Evolutionary conservation across 2,113 vertebrate genomes (phyloP).

Genomic region (Nibea albiflora): DNA sequence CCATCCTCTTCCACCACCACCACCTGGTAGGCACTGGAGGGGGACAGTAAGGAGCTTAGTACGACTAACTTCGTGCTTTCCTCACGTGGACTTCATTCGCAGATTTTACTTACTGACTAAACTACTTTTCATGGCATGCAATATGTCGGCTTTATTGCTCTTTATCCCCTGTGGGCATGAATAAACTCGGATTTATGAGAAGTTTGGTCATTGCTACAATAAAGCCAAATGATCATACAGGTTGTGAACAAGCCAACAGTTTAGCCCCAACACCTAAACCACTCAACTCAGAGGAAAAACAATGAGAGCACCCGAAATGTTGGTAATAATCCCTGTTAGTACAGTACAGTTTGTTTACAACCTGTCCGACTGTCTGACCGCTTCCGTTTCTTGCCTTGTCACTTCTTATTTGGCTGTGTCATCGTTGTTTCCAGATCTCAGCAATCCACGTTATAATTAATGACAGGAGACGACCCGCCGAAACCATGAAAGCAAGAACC

Average conservation of each 20-base stretch:
- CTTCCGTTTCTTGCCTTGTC: no score
- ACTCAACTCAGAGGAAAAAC: neutral
- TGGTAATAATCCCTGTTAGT: no score
- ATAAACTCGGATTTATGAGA: neutral
- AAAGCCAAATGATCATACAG: neutral
- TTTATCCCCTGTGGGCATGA: neutral
- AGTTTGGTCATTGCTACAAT: neutral
- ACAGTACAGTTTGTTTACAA: conserved; percentile 5
- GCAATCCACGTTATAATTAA: neutral
- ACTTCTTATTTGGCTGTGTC: neutral
- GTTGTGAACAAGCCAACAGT: neutral
- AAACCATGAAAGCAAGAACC: neutral
- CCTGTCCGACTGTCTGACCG: neutral
- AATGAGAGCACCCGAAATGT: neutral
- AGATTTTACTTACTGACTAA: neutral
- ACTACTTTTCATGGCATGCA: neutral
- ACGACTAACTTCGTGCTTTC: neutral
- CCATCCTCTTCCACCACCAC: conserved; percentile 92
- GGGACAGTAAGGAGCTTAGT: neutral
- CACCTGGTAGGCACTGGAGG: conserved; percentile 92
- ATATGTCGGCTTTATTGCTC: neutral
- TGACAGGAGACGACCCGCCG: neutral
- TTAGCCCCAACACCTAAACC: no score
- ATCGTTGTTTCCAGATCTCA: neutral
- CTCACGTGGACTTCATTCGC: neutral